Percentiles rank a stretch among this genome's conserved stretches.
Evolutionary conservation across 2,888 invertebrate species (phyloP).

Genomic region (Diploptera punctata): DNA sequence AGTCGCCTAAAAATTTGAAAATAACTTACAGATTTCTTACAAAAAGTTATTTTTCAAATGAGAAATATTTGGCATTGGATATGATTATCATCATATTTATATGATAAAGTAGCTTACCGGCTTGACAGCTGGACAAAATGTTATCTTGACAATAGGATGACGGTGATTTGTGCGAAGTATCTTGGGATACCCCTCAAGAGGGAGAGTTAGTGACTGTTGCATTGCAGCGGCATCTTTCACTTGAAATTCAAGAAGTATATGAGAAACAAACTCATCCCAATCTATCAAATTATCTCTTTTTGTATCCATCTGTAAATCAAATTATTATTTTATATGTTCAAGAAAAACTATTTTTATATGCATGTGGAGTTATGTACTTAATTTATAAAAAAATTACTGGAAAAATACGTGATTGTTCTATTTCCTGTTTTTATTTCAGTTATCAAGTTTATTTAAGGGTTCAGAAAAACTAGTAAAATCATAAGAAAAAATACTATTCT

Average conservation of each 20-base stretch:
- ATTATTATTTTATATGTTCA: neutral
- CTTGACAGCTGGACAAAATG: constrained; percentile 66
- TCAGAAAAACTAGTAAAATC: neutral
- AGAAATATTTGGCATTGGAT: too few species aligned
- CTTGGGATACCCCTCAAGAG: constrained; percentile 66
- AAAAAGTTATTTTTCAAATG: too few species aligned
- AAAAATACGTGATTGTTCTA: neutral
- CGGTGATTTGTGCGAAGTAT: constrained; percentile 72
- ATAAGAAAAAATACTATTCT: neutral
- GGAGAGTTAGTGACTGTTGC: constrained; percentile 66
- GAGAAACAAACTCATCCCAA: constrained; percentile 83
- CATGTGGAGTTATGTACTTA: too few species aligned
- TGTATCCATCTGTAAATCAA: constrained; percentile 21
- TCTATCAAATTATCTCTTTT: constrained; percentile 15
- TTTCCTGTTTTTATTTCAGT: too few species aligned
- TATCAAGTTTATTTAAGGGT: too few species aligned
- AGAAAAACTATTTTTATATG: neutral
- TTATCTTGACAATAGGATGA: constrained; percentile 69
- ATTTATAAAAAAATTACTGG: neutral
- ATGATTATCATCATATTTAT: too few species aligned
- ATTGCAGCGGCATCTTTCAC: constrained; percentile 68
- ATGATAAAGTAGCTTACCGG: too few species aligned
- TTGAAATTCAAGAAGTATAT: constrained; percentile 75
- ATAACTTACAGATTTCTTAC: too few species aligned
- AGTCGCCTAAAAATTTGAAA: too few species aligned